Base-by-base conservation (phyloP, 2,888 invertebrate species). In the Uropetala carovei region DNA sequence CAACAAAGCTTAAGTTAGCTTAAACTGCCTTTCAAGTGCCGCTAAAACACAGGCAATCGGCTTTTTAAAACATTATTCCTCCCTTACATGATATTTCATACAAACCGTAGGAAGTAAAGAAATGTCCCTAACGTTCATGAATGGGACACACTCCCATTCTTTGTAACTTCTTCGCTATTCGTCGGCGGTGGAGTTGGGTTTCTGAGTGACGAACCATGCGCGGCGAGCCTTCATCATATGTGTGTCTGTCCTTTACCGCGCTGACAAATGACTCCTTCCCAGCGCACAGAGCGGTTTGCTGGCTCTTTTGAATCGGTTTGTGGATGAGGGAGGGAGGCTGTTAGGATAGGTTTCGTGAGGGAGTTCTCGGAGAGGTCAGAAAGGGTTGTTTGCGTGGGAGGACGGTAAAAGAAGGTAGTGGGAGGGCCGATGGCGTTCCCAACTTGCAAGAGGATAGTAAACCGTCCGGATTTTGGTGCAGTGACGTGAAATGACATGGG, bases 141-240 rank as follows among this genome's bases (percentile, higher is more conserved):
- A 68, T 9, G 22, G 68, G 68, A 22, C 22, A n/a, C 64, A 64
- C 68, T 68, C 68, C 68, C 68, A 68, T 68, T 22, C n/a, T 68
- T 68, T 18, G n/a, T 68, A 3, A 13, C 68, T 18, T 18, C 68
- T n/a, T 68, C n/a, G 64, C 43, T 43, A 43, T 43, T 43, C 43
- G 5, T 43, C 43, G 43, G 43, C 43, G 43, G 43, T 43, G 43
- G 43, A 5, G 43, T 43, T 43, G 64, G 68, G 22, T 18, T n/a
- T 68, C 22, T 68, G 68, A 68, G 68, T 10, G 68, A 68, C n/a
- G 68, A 68, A 22, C 68, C 22, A 43, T 43, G 43, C 43, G 68
- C 7, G 68, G 68, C 18, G n/a, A 68, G 68, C 68, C 68, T 68
- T 68, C 68, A 68, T 68, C 68, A 68, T 68, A 68, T 18, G 68